These are phyloP conservation scores for Nanorana parkeri DNA, from an alignment of 2,113 vertebrate species.

Conservation along the genomic window DNA sequence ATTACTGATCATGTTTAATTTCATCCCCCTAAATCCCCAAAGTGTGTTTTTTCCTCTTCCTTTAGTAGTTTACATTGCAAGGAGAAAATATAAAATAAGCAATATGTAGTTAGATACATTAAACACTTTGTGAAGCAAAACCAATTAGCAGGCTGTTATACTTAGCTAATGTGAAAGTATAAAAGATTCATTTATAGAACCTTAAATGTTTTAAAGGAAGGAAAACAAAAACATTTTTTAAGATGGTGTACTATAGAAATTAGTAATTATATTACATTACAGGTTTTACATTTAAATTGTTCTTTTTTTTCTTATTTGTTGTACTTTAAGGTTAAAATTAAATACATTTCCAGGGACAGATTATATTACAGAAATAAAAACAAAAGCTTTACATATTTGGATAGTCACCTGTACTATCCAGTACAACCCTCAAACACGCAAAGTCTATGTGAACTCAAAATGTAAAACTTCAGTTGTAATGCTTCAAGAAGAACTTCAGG, in stretches of 20 bases:
- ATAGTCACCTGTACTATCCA: too few species aligned
- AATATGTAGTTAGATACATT: constrained; percentile 58
- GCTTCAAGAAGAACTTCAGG: too few species aligned
- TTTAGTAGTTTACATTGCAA: constrained; percentile 61
- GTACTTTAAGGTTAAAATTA: not conserved
- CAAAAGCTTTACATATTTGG: too few species aligned
- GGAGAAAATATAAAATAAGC: constrained; percentile 62
- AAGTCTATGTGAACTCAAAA: too few species aligned
- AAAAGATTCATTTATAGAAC: constrained; percentile 10
- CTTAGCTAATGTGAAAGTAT: constrained; percentile 34
- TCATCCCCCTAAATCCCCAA: constrained; percentile 69
- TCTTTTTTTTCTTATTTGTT: not conserved
- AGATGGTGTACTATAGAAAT: not conserved
- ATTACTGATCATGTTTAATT: constrained; percentile 80
- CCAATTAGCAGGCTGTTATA: constrained; percentile 56
- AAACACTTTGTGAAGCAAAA: constrained; percentile 56
- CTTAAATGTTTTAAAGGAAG: not conserved
- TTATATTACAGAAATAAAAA: too few species aligned
- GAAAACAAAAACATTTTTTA: not conserved
- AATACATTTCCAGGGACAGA: too few species aligned
- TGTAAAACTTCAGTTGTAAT: too few species aligned
- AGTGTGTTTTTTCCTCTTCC: constrained; percentile 61
- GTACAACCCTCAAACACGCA: too few species aligned
- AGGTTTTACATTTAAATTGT: not conserved
- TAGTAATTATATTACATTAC: not conserved